phyloP scores from a whole-genome alignment of 92 coral and sea anemone species.

The Parazoanthus atlanticus region DNA sequence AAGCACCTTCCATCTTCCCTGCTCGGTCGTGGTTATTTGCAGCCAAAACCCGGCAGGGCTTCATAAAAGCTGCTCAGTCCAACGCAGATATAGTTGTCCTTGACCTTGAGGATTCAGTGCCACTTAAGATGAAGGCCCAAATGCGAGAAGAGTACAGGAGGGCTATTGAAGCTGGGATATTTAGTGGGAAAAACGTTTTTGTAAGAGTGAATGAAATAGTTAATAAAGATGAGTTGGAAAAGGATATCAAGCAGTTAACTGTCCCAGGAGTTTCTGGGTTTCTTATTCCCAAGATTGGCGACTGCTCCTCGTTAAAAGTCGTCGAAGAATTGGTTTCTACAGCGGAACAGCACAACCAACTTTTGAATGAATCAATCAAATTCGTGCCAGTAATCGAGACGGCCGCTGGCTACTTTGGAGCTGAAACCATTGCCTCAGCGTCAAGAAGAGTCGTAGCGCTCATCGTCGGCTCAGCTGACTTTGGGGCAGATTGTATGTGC shows the following conservation, averaged over 20 bases:
- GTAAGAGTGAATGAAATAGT: conserved; percentile 37
- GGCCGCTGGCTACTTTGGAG: background rate
- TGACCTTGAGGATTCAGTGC: conserved; percentile 46
- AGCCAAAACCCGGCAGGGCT: conserved; percentile 26
- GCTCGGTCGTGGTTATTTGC: conserved; percentile 50
- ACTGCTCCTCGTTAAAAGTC: background rate
- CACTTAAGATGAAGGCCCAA: conserved; percentile 17
- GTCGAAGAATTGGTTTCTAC: conserved; percentile 25
- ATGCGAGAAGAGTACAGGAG: conserved; percentile 17
- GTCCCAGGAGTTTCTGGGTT: conserved; percentile 30
- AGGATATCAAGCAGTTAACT: conserved; percentile 17
- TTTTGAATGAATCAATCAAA: conserved; percentile 3
- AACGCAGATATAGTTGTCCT: conserved; percentile 47
- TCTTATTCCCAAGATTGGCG: conserved; percentile 21
- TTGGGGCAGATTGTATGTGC: conserved; percentile 35
- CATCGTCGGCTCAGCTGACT: conserved; percentile 28
- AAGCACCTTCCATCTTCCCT: background rate
- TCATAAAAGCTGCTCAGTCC: conserved; percentile 41
- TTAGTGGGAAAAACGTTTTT: conserved; percentile 21
- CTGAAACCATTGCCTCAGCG: conserved; percentile 10
- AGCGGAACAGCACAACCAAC: conserved; percentile 9
- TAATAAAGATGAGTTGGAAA: conserved; percentile 12
- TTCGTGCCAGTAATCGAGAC: conserved; percentile 33
- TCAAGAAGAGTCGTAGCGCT: conserved; percentile 37
- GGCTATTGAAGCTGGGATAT: conserved; percentile 17